Evolutionary conservation across 1,140 invertebrate species (phyloP).

Genomic region (Drosophila novamexicana): DNA sequence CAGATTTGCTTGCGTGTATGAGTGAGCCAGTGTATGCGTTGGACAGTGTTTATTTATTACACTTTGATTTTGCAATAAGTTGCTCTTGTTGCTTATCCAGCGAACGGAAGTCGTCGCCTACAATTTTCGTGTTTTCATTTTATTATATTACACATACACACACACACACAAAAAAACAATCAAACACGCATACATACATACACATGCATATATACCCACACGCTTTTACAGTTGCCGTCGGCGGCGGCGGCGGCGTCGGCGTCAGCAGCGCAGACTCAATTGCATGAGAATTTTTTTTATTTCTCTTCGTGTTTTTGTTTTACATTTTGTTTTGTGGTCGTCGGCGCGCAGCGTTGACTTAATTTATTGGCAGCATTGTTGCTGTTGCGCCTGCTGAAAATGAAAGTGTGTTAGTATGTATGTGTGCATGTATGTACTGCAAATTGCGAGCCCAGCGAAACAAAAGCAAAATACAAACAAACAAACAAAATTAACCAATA

Average conservation of each 20-base stretch:
- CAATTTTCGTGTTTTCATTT: slow-evolving; percentile 72
- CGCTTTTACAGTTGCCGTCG: slow-evolving; percentile 35
- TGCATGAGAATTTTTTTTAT: slow-evolving; percentile 74
- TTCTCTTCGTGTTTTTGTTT: slow-evolving; percentile 44
- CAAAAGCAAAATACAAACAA: slow-evolving; percentile 45
- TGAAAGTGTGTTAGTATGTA: slow-evolving; percentile 67
- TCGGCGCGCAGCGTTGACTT: slow-evolving; percentile 45
- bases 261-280: slow-evolving; percentile 67
- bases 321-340: slow-evolving; percentile 61
- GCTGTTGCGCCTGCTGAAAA: slow-evolving; percentile 60
- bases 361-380: slow-evolving; percentile 74
- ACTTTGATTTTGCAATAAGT: slow-evolving; percentile 71
- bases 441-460: slow-evolving; percentile 49
- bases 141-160: slow-evolving; percentile 57
- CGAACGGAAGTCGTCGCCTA: slow-evolving; percentile 78
- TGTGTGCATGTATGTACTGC: slow-evolving; percentile 22
- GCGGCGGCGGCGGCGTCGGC: slow-evolving; percentile 23
- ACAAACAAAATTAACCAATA: slow-evolving; percentile 65
- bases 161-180: slow-evolving; percentile 38
- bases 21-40: slow-evolving; percentile 29
- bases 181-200: slow-evolving; percentile 37
- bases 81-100: slow-evolving; percentile 72
- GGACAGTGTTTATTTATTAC: slow-evolving; percentile 65
- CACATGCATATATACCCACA: slow-evolving; percentile 54
- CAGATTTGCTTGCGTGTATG: slow-evolving; percentile 32